phyloP scores from a whole-genome alignment of 1,140 invertebrate genomes.

The Listronotus oregonensis region DNA sequence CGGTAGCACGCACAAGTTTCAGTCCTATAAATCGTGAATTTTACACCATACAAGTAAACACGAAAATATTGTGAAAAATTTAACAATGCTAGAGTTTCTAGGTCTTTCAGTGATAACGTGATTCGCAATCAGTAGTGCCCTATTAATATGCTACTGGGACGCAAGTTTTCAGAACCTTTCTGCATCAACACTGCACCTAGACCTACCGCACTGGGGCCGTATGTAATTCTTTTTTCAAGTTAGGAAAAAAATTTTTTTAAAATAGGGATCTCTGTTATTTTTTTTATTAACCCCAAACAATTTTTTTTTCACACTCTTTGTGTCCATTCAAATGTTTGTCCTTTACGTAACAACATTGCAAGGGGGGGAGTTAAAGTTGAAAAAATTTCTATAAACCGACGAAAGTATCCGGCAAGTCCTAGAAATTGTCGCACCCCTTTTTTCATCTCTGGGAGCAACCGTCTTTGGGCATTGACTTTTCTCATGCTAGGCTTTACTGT shows the following conservation, averaged over 20 bases:
- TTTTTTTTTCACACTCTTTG: not conserved
- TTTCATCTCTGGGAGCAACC: slow-evolving; percentile 32
- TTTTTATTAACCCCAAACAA: not conserved
- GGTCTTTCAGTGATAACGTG: not conserved
- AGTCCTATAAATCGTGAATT: slow-evolving; percentile 53
- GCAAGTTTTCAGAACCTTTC: not conserved
- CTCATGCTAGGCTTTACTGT: slow-evolving; percentile 14
- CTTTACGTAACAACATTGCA: slow-evolving; percentile 11
- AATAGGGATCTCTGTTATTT: no score
- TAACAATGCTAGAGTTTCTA: slow-evolving; percentile 18
- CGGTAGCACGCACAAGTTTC: slow-evolving; percentile 34
- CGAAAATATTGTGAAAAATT: slow-evolving; percentile 17
- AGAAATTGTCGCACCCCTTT: slow-evolving; percentile 46
- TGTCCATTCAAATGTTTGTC: not conserved
- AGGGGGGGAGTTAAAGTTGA: slow-evolving; percentile 42
- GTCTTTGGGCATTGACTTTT: slow-evolving; percentile 9
- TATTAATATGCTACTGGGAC: not conserved
- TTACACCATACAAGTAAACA: slow-evolving; percentile 50
- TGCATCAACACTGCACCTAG: not conserved
- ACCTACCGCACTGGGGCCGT: no score
- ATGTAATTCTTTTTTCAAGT: no score
- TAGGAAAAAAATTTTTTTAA: no score
- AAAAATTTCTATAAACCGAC: slow-evolving; percentile 49
- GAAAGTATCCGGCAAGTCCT: slow-evolving; percentile 46
- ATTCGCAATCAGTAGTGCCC: slow-evolving; percentile 7